Evolutionary conservation across 2,797 vertebrate genomes (phyloP), one percentile per base, ranked within the genome.

Genomic region (Eulemur coronatus): DNA sequence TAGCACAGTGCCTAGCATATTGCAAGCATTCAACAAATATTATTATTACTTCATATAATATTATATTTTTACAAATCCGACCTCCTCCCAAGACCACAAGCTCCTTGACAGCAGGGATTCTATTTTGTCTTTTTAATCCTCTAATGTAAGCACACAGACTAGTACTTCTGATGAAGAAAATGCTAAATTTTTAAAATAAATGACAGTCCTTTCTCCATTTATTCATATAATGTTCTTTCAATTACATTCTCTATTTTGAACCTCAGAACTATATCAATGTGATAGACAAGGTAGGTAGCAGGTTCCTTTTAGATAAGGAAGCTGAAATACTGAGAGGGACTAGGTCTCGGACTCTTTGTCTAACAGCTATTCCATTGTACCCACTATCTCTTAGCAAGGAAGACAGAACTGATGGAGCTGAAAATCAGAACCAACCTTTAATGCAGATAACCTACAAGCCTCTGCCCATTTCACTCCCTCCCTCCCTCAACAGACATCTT

Each of bases 151-250:
- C 61, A 84, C 35, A 87, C 2, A 86, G 63, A 70, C 50, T 57
- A 92, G 35, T 41, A 30, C 35, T 59, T 87, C 61, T 90, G 28
- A 41, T 72, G 46, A 35, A 93, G 48, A 96, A 93, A 59, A 94
- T 26, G 38, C 28, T 82, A 18, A 48, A 24, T n/a, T 67, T 89
- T 67, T n/a, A n/a, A 79, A 57, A 79, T 15, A 52, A 90, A 50
- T 24, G 38, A 84, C 7, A 38, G 65, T 61, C 17, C 10, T 82
- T 79, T 41, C 10, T 61, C 80, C 30, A 41, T 55, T 87, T 79
- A 73, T 69, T 85, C 79, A 86, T 12, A 89, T 43, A 61, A 81
- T 10, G 15, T 33, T 59, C 43, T 91, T 80, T 91, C 73, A 48
- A 18, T 26, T 43, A 61, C 18, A 70, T 3, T 79, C 38, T 95